phyloP scores from a whole-genome alignment of 1,140 invertebrate species.

The Zeugodacus cucurbitae region DNA sequence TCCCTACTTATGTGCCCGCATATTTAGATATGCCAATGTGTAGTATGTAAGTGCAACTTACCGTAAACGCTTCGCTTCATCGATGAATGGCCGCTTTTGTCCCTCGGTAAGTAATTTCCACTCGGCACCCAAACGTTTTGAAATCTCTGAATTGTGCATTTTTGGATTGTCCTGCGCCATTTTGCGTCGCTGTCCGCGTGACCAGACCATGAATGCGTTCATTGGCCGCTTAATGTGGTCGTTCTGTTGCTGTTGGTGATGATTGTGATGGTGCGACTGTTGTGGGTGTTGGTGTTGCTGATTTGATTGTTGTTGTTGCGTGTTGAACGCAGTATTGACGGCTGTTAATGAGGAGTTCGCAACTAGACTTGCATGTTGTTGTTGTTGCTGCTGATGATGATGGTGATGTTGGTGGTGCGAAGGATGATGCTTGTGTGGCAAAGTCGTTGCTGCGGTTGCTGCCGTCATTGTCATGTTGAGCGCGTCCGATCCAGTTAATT shows the following conservation, averaged over 20 bases:
- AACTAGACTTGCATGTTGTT: not conserved
- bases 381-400: not conserved
- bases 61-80: conserved; percentile 93
- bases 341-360: conserved; percentile 1
- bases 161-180: conserved; percentile 99
- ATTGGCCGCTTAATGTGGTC: conserved; percentile 91
- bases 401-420: conserved; percentile 39
- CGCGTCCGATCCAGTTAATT: conserved; percentile 50
- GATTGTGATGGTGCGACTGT: conserved; percentile 41
- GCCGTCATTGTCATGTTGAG: conserved; percentile 44
- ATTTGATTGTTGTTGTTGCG: conserved; percentile 44
- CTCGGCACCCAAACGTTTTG: conserved; percentile 87
- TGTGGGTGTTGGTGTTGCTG: conserved; percentile 44
- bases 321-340: not conserved
- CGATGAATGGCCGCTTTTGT: conserved; percentile 95
- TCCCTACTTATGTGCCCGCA: not conserved
- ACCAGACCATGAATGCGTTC: conserved; percentile 97
- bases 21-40: not conserved
- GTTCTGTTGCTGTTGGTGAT: conserved; percentile 47
- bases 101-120: conserved; percentile 91
- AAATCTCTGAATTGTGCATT: conserved; percentile 97
- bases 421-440: conserved; percentile 41
- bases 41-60: conserved; percentile 69
- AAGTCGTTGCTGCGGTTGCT: conserved; percentile 43
- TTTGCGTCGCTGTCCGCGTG: conserved; percentile 86